phyloP scores from a whole-genome alignment of 2,113 vertebrate genomes.

The Megaceryle torquata region DNA sequence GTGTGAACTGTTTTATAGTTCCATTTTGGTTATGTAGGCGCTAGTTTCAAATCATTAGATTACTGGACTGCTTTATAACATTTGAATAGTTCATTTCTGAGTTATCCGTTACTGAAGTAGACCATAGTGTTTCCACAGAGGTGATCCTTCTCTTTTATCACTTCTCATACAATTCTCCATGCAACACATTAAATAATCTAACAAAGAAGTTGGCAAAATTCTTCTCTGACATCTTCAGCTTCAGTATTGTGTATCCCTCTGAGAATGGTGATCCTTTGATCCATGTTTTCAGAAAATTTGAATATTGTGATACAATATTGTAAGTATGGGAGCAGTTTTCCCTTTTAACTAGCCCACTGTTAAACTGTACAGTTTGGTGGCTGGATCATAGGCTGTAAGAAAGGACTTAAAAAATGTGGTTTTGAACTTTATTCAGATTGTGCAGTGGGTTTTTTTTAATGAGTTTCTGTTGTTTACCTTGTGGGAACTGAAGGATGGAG shows the following conservation, averaged over 20 bases:
- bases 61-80: conserved; percentile 21
- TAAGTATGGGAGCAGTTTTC: not conserved
- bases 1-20: conserved; percentile 1
- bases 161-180: conserved; percentile 1
- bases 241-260: not conserved
- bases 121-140: conserved; percentile 57
- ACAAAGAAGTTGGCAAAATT: not conserved
- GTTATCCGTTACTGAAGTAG: not conserved
- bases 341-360: not conserved
- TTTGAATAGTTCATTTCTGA: conserved; percentile 35
- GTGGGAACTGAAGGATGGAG: not conserved
- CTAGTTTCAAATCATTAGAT: conserved; percentile 23
- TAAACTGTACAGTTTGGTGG: not conserved
- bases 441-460: not conserved
- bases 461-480: not conserved
- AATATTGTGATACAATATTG: not conserved
- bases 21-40: conserved; percentile 3
- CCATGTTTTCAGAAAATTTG: not conserved
- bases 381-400: not conserved
- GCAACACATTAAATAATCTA: conserved; percentile 3
- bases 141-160: conserved; percentile 36
- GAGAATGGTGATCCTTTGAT: not conserved
- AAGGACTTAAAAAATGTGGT: not conserved
- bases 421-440: not conserved
- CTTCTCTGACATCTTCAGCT: not conserved